These are phyloP conservation scores for Andrena dorsata DNA, from an alignment of 2,888 invertebrate genomes.

Conservation along the genomic window DNA sequence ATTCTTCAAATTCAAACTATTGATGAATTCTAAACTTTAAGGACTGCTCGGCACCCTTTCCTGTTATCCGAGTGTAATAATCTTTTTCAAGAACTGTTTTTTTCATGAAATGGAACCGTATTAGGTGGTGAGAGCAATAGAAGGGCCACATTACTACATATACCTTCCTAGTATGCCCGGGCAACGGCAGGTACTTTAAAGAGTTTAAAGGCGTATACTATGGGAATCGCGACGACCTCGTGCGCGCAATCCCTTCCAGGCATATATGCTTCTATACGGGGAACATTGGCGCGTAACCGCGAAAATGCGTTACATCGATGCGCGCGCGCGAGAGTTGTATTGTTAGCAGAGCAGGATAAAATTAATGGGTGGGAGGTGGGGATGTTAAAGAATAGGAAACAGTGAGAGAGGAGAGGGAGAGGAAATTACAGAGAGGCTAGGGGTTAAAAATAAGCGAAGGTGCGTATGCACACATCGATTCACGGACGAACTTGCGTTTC, in stretches of 20 bases:
- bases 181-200: no score
- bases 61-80: no score
- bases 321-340: not conserved
- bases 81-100: no score
- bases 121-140: no score
- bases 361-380: not conserved
- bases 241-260: conserved; percentile 59
- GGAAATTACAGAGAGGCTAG: conserved; percentile 27
- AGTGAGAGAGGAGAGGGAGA: conserved; percentile 14
- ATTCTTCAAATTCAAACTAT: no score
- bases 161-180: no score
- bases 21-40: no score
- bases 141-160: no score
- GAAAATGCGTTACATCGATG: conserved; percentile 9
- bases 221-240: conserved; percentile 44
- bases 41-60: no score
- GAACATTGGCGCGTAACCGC: conserved; percentile 39
- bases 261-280: conserved; percentile 33
- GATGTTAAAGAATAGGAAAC: not conserved
- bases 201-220: conserved; percentile 31
- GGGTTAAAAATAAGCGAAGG: conserved; percentile 36
- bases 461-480: not conserved
- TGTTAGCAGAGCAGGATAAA: not conserved
- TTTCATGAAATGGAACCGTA: no score
- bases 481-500: not conserved